These are phyloP conservation scores for Pygocentrus nattereri DNA, from an alignment of 2,797 vertebrate genomes.

Conservation along the genomic window DNA sequence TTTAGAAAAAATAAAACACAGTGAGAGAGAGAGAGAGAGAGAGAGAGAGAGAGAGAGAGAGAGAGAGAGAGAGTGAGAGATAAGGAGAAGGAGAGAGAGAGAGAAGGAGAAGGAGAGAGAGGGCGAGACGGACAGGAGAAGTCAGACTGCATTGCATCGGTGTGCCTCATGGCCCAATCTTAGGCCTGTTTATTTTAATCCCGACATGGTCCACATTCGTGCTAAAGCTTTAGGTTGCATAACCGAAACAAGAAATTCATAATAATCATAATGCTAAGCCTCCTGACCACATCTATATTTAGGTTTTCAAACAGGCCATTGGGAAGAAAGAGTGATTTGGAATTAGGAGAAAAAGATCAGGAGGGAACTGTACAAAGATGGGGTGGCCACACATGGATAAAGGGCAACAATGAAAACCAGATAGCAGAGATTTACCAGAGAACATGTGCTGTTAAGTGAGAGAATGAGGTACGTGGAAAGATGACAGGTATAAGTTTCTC, in stretches of 20 bases:
- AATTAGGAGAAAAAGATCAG: constrained; percentile 7
- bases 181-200: constrained; percentile 52
- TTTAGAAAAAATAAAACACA: too few species aligned
- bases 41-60: neutral
- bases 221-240: constrained; percentile 46
- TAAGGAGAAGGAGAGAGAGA: neutral
- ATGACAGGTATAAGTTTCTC: constrained; percentile 1
- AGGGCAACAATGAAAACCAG: neutral
- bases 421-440: constrained; percentile 7
- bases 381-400: neutral
- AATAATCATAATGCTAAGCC: constrained; percentile 66
- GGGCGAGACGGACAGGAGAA: constrained; percentile 26
- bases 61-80: neutral
- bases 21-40: too few species aligned
- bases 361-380: neutral
- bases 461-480: neutral
- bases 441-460: neutral
- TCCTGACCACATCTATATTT: constrained; percentile 63
- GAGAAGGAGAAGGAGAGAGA: constrained; percentile 19
- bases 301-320: constrained; percentile 47
- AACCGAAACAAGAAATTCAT: constrained; percentile 44
- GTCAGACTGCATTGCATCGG: constrained; percentile 26
- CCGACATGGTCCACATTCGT: constrained; percentile 50
- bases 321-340: constrained; percentile 32
- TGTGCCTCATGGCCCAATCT: constrained; percentile 33